These are phyloP conservation scores for Lepidurus arcticus DNA, from an alignment of 1,140 invertebrate species.

Conservation along the genomic window DNA sequence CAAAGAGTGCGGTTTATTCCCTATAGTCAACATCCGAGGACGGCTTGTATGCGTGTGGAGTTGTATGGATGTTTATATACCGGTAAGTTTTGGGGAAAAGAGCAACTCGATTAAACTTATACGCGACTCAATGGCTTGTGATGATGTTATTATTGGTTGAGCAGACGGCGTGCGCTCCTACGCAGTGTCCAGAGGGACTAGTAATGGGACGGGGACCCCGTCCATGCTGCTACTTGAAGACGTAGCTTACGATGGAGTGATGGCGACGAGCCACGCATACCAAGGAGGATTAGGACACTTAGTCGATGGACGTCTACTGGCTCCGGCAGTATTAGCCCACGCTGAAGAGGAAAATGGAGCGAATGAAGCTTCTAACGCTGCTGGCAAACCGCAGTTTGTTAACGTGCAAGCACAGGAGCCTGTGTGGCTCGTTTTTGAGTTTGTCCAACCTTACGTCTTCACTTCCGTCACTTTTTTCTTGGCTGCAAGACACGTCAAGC, in stretches of 20 bases:
- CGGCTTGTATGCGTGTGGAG: conserved; percentile 81
- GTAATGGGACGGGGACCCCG: conserved; percentile 45
- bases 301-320: conserved; percentile 37
- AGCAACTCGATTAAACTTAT: neutral
- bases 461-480: neutral
- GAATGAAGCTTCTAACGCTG: neutral
- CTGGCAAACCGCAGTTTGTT: neutral
- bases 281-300: conserved; percentile 14
- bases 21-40: conserved; percentile 71
- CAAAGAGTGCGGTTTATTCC: conserved; percentile 72
- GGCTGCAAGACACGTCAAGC: neutral
- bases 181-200: conserved; percentile 46
- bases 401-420: neutral
- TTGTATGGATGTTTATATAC: conserved; percentile 69
- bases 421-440: neutral
- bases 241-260: conserved; percentile 51
- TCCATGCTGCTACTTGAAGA: conserved; percentile 49
- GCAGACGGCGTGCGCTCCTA: conserved; percentile 39
- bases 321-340: conserved; percentile 56
- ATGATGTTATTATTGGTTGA: conserved; percentile 23
- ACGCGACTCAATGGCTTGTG: conserved; percentile 5
- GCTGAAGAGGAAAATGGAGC: conserved; percentile 39
- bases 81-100: conserved; percentile 46
- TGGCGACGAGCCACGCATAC: conserved; percentile 30
- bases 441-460: neutral